phyloP scores from a whole-genome alignment of 1,140 invertebrate species.

The Micrasema minimum region DNA sequence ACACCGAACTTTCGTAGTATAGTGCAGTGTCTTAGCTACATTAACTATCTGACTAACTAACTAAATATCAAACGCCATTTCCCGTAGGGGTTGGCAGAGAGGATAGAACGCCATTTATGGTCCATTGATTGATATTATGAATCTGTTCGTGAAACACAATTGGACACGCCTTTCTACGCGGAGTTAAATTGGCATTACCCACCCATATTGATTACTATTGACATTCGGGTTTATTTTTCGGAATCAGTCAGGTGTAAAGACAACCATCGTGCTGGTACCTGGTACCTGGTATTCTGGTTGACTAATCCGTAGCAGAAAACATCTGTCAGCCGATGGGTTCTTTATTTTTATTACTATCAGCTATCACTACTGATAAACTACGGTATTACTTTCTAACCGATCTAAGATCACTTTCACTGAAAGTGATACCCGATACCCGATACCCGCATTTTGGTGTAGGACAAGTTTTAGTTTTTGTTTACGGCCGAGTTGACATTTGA shows the following conservation, averaged over 20 bases:
- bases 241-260: slow-evolving; percentile 4
- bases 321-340: slow-evolving; percentile 4
- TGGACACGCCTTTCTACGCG: slow-evolving; percentile 6
- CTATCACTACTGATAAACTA: too few species aligned
- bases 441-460: slow-evolving; percentile 23
- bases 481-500: slow-evolving; percentile 11
- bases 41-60: too few species aligned
- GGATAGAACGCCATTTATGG: too few species aligned
- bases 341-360: too few species aligned
- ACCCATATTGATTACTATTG: slow-evolving; percentile 27
- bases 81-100: too few species aligned
- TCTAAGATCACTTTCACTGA: slow-evolving; percentile 28
- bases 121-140: slow-evolving; percentile 20
- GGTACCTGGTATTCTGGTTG: slow-evolving; percentile 1
- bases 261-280: too few species aligned
- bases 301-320: not conserved
- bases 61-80: too few species aligned
- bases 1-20: too few species aligned
- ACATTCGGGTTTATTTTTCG: slow-evolving; percentile 16
- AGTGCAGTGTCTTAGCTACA: too few species aligned
- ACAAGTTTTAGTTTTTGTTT: slow-evolving; percentile 30
- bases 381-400: slow-evolving; percentile 27
- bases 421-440: slow-evolving; percentile 23
- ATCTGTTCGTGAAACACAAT: slow-evolving; percentile 14
- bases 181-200: slow-evolving; percentile 14